These are phyloP conservation scores for Drosophila eugracilis DNA, from an alignment of 1,140 invertebrate species.

Conservation along the genomic window DNA sequence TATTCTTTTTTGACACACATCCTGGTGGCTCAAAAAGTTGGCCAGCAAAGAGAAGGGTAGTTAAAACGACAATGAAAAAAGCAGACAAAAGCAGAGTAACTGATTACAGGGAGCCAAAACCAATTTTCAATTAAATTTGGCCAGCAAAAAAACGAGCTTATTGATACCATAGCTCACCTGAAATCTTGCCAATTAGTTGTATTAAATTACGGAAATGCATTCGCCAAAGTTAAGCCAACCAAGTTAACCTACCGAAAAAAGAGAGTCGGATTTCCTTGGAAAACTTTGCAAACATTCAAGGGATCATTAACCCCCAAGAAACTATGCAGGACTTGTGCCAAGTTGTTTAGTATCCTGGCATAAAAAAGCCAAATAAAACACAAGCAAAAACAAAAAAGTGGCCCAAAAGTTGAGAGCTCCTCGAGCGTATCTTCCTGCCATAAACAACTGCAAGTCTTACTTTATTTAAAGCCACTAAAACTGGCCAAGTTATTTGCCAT, in stretches of 20 bases:
- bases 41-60: not conserved
- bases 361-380: not conserved
- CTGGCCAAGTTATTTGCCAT: slow-evolving; percentile 64
- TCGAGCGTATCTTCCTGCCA: slow-evolving; percentile 49
- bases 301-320: slow-evolving; percentile 45
- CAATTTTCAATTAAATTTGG: slow-evolving; percentile 20
- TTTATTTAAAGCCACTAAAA: slow-evolving; percentile 75
- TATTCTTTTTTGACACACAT: slow-evolving; percentile 53
- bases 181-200: slow-evolving; percentile 28
- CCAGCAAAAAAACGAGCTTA: slow-evolving; percentile 1
- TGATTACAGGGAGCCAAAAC: slow-evolving; percentile 16
- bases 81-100: slow-evolving; percentile 3
- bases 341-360: slow-evolving; percentile 39
- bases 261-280: slow-evolving; percentile 16
- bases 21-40: slow-evolving; percentile 13
- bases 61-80: slow-evolving; percentile 20
- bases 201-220: slow-evolving; percentile 33
- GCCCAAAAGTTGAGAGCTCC: slow-evolving; percentile 37
- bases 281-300: slow-evolving; percentile 35
- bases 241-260: slow-evolving; percentile 14
- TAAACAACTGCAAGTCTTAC: slow-evolving; percentile 58
- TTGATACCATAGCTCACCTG: slow-evolving; percentile 6
- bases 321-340: slow-evolving; percentile 35
- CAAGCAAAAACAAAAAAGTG: slow-evolving; percentile 16
- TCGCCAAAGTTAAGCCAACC: not conserved